Evolutionary conservation across 1,140 invertebrate genomes (phyloP).

Genomic region (Mycetomoellerius zeteki): DNA sequence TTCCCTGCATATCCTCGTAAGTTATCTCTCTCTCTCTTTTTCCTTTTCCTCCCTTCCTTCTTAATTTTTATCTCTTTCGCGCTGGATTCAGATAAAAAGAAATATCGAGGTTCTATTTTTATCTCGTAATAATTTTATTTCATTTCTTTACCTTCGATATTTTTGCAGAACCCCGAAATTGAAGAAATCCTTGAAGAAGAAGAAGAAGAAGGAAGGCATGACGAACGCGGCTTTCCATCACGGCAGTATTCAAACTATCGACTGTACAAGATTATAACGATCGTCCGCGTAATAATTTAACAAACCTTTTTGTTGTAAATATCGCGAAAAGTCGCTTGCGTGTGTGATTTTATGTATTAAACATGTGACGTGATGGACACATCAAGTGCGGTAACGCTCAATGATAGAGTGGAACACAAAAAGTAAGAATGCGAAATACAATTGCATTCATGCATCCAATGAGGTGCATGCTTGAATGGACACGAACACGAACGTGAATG

Average conservation of each 20-base stretch:
- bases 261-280: conserved; percentile 84
- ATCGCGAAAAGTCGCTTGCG: conserved; percentile 39
- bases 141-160: background rate
- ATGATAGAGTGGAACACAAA: background rate
- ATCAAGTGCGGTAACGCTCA: background rate
- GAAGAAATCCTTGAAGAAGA: conserved; percentile 80
- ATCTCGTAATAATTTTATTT: background rate
- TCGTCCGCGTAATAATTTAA: conserved; percentile 30
- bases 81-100: background rate
- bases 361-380: background rate
- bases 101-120: background rate
- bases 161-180: conserved; percentile 79
- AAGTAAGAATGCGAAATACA: background rate
- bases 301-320: conserved; percentile 74
- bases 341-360: conserved; percentile 69
- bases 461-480: background rate
- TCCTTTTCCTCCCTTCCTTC: background rate
- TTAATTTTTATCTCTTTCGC: background rate
- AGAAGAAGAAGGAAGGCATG: conserved; percentile 78
- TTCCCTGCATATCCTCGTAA: conserved; percentile 91
- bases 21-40: conserved; percentile 39
- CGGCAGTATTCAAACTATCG: conserved; percentile 83
- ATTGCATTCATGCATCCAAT: background rate
- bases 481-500: background rate
- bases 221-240: conserved; percentile 83